phyloP scores from a whole-genome alignment of 2,797 vertebrate genomes.

The Telmatherina bonti region DNA sequence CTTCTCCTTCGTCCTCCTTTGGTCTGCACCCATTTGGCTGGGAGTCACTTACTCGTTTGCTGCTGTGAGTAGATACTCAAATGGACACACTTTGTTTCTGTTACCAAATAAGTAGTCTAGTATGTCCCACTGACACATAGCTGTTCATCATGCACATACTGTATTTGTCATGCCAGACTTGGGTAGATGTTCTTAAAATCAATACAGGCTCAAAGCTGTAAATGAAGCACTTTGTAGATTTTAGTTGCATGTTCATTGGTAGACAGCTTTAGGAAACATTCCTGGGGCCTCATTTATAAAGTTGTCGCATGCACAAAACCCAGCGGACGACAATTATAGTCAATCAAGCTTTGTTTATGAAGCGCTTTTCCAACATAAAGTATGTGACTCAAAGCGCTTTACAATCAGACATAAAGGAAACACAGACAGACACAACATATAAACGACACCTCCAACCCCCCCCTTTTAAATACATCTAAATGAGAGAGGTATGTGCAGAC shows the following conservation, averaged over 20 bases:
- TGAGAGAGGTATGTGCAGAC: too few species aligned
- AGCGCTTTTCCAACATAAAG: too few species aligned
- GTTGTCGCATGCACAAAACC: too few species aligned
- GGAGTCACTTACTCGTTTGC: conserved; percentile 89
- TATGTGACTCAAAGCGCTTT: too few species aligned
- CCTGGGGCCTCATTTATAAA: too few species aligned
- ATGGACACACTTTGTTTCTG: neutral
- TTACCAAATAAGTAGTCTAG: neutral
- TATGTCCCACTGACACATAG: neutral
- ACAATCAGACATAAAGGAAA: too few species aligned
- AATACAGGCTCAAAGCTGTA: neutral
- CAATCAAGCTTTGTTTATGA: too few species aligned
- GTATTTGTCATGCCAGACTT: too few species aligned
- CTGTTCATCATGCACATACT: neutral
- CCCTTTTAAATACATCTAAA: too few species aligned
- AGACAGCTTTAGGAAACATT: neutral
- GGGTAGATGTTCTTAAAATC: neutral
- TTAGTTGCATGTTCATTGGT: neutral
- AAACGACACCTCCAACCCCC: too few species aligned
- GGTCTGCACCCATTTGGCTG: conserved; percentile 85
- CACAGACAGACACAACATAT: too few species aligned
- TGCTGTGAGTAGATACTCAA: conserved; percentile 73
- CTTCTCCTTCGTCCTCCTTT: conserved; percentile 86
- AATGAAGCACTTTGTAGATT: neutral
- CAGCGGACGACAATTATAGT: too few species aligned